Base-by-base conservation (phyloP, 2,113 vertebrate species). In the Agelaius phoeniceus region DNA sequence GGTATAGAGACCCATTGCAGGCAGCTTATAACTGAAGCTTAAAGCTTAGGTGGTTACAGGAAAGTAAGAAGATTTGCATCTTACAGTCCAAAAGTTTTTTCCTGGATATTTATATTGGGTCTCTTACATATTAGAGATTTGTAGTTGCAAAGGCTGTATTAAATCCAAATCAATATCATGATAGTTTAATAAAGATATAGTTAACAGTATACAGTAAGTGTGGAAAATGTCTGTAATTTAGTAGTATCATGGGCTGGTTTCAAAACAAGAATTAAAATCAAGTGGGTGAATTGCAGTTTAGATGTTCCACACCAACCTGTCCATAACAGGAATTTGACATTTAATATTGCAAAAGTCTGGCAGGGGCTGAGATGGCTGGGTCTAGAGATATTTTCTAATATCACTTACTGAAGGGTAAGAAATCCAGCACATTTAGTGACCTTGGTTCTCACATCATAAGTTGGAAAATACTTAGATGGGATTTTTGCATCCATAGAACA, bases 311-410 rank as follows among this genome's bases (percentile, higher is more conserved):
- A 67, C 78, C 31, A 79, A 46, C 58, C 44, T 82, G 21, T 12
- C 16, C 35, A 52, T 75, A 35, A n/a, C 41, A 76, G 55, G 16
- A 83, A 20, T 48, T 61, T 65, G 59, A 88, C 17, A 76, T 82
- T 88, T 74, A 51, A 44, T 90, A 37, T 71, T 95, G 51, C 13
- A 71, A 59, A 76, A 74, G 24, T 86, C 68, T 35, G 55, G 15
- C 37, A 73, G 78, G 3, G 8, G 4, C 5, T 85, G 67, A 87
- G 43, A 74, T 1, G 6, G 14, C 8, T 80, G 82, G 83, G 28
- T 49, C 69, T 93, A 78, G 69, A 94, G 49, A 59, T 21, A 59
- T 76, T 93, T 96, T 93, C 67, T 95, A 84, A 57, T 89, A 84
- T 69, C 55, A 63, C 17, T 91, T 87, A 91, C 9, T 33, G 43